Conservation (phyloP, 37 sponge, comb jelly and placozoan genomes). For the Chondrilla cf. caribensis region DNA sequence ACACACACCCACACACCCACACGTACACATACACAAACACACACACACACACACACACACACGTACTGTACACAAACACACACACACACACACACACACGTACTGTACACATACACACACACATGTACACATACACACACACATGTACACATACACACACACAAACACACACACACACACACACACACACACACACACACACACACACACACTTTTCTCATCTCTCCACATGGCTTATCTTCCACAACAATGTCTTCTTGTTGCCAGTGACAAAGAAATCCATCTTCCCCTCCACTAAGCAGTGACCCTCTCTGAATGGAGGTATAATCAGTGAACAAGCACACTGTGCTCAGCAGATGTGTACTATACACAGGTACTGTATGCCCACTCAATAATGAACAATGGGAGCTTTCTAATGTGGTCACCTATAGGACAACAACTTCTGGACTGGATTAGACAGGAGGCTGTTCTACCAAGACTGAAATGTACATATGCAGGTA, state of each 20-base stretch:
- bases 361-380: too few relatives aligned
- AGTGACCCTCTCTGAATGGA: slow-evolving; percentile 2
- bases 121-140: slow-evolving; percentile 2
- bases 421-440: too few relatives aligned
- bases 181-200: slow-evolving; percentile 18
- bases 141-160: not conserved
- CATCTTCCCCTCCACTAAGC: slow-evolving; percentile 9
- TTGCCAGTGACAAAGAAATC: slow-evolving; percentile 9
- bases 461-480: too few relatives aligned
- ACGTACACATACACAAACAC: not conserved
- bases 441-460: too few relatives aligned
- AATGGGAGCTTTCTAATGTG: too few relatives aligned
- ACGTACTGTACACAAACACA: not conserved
- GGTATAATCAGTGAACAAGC: too few relatives aligned
- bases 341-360: too few relatives aligned
- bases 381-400: too few relatives aligned
- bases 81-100: slow-evolving; percentile 9
- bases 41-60: slow-evolving; percentile 9
- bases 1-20: slow-evolving; percentile 9
- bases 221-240: too few relatives aligned
- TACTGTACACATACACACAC: slow-evolving; percentile 1
- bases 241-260: not conserved
- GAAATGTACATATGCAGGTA: too few relatives aligned
- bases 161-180: not conserved
- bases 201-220: not conserved